A percentile compares a stretch with the other conserved stretches of the same genome.
These are phyloP conservation scores for Lysandra coridon DNA, from an alignment of 2,888 invertebrate species.

Conservation along the genomic window DNA sequence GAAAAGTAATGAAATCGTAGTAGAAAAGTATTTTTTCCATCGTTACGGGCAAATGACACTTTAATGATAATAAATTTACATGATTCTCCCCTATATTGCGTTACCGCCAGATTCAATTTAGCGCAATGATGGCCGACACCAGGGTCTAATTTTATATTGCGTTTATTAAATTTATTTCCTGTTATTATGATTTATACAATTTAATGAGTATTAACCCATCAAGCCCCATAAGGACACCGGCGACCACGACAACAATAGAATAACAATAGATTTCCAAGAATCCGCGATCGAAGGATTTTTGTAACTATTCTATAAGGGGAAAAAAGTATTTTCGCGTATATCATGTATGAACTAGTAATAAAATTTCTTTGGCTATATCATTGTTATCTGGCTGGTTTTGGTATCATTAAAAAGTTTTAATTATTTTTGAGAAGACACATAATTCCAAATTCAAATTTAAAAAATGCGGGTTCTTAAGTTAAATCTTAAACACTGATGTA, in stretches of 20 bases:
- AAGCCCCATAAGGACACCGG: too few relatives aligned
- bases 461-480: too few relatives aligned
- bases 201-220: too few relatives aligned
- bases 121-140: constrained; percentile 37
- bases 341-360: not conserved
- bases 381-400: too few relatives aligned
- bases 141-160: constrained; percentile 31
- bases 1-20: constrained; percentile 29
- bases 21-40: constrained; percentile 32
- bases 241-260: too few relatives aligned
- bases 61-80: constrained; percentile 60
- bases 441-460: too few relatives aligned
- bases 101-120: constrained; percentile 53
- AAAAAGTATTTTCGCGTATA: not conserved
- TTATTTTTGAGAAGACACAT: too few relatives aligned
- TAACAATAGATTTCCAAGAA: too few relatives aligned
- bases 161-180: not conserved
- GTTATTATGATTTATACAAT: not conserved
- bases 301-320: not conserved
- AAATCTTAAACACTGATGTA: too few relatives aligned
- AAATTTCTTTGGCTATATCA: too few relatives aligned
- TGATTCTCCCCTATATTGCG: constrained; percentile 50
- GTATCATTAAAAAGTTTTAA: too few relatives aligned
- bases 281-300: too few relatives aligned
- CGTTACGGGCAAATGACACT: constrained; percentile 34